Evolutionary conservation across 2,888 invertebrate genomes (phyloP), one percentile per base, ranked within the genome.

Genomic region (Brachypterus glaber): DNA sequence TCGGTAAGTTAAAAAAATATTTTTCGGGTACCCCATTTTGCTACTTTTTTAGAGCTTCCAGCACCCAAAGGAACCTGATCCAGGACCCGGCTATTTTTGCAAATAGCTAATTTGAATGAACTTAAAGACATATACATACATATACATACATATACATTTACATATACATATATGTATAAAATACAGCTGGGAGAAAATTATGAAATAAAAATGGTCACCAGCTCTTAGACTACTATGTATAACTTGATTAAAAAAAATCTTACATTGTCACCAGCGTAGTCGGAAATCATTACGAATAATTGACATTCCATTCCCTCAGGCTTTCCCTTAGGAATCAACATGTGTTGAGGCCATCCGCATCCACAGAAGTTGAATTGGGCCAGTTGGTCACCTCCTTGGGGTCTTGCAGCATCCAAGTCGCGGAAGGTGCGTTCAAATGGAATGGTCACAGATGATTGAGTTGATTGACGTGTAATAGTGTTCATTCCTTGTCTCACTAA

Each of bases 261-360:
- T 50, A 82, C 82, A 63, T 65, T 65, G 53, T 88, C 87, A 5
- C 74, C 72, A 2, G 63, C 65, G 63, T 76, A 82, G 63, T 87
- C 76, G 38, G 86, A 80, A 40, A 87, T 69, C 84, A 87, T 86
- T 27, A 74, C 79, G 60, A 84, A 87, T 26, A 87, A 65, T 47
- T 82, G 76, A 54, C 78, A 74, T 0, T 69, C 64, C 63, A 73
- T 77, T 1, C 87, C 87, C 40, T 72, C 68, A 0, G 70, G 54
- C 3, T 62, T 77, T 3, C 88, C 88, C 63, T 77, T 82, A 0
- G 87, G 82, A 21, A 85, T 49, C 4, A 87, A 70, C 75, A 88
- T 73, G 62, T 88, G 86, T 43, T 85, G 79, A 0, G 88, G 88
- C 86, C 88, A 88, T 34, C 88, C 87, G 54, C 89, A 90, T 42